Percentiles rank a stretch among this genome's conserved stretches.
Conservation (phyloP, 2,797 vertebrate species). For the Masticophis lateralis region DNA sequence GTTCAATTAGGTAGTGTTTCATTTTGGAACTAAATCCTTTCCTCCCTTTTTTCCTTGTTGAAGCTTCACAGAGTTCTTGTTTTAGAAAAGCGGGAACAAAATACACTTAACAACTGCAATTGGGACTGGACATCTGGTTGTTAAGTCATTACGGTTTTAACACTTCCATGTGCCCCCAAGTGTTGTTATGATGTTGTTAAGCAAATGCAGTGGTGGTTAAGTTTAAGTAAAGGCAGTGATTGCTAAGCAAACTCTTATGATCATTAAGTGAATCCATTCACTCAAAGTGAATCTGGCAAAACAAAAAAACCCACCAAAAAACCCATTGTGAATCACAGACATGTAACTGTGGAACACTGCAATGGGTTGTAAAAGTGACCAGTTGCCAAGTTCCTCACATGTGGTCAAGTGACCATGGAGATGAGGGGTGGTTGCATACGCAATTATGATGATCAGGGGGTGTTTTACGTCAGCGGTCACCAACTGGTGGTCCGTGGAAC, state of each 20-base stretch:
- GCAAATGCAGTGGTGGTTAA: not conserved
- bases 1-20: conserved; percentile 5
- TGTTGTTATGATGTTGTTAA: not conserved
- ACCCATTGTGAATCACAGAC: not conserved
- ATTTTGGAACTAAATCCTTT: not conserved
- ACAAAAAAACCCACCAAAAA: too few relatives aligned
- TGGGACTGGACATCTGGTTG: not conserved
- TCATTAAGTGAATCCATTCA: not conserved
- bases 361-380: not conserved
- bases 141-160: not conserved
- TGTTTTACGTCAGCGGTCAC: not conserved
- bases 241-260: not conserved
- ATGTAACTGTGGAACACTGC: not conserved
- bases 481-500: too few relatives aligned
- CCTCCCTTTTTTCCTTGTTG: not conserved
- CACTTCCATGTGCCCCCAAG: not conserved
- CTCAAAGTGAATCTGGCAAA: not conserved
- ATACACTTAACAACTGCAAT: not conserved
- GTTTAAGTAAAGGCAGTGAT: not conserved
- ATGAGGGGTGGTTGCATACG: not conserved
- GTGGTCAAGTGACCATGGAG: too few relatives aligned
- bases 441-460: not conserved
- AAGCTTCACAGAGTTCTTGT: not conserved
- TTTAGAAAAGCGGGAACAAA: not conserved
- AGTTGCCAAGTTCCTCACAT: not conserved